Conservation (phyloP, 2,888 invertebrate species). For the Zele albiditarsus region DNA sequence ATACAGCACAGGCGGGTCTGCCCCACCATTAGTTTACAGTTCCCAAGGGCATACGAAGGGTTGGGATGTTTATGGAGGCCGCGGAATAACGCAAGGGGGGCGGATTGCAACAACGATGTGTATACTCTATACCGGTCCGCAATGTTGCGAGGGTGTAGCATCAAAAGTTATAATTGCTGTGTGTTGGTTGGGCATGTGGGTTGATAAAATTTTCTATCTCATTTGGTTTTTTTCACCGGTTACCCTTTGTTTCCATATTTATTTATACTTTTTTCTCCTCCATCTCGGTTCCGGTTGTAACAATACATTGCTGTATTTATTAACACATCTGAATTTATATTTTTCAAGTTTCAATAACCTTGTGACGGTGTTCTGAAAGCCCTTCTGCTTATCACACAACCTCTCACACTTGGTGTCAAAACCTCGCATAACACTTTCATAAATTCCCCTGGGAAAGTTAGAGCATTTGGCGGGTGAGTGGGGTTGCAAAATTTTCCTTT, state of each 20-base stretch:
- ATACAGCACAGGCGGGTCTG: conserved; percentile 46
- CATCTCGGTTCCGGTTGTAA: background rate
- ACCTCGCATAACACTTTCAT: conserved; percentile 16
- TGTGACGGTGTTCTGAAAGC: conserved; percentile 13
- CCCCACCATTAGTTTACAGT: conserved; percentile 67
- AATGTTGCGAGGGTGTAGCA: conserved; percentile 48
- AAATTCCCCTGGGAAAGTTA: conserved; percentile 20
- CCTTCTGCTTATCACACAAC: conserved; percentile 17
- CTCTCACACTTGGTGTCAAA: conserved; percentile 1
- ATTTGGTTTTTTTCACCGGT: background rate
- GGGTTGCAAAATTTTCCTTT: conserved; percentile 17
- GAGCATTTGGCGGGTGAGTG: background rate
- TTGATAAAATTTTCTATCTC: conserved; percentile 28
- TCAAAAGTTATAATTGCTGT: conserved; percentile 64
- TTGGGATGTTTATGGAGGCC: conserved; percentile 59
- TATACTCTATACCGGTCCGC: conserved; percentile 33
- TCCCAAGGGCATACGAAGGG: conserved; percentile 64
- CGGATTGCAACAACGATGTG: conserved; percentile 51
- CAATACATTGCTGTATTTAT: background rate
- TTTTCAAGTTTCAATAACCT: conserved; percentile 5
- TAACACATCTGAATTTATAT: background rate
- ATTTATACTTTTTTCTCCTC: conserved; percentile 4
- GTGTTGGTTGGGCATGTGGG: conserved; percentile 54
- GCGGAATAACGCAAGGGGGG: conserved; percentile 54
- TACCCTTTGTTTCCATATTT: background rate